These are phyloP conservation scores for Phaethon lepturus DNA, from an alignment of 2,113 vertebrate species.

Conservation along the genomic window DNA sequence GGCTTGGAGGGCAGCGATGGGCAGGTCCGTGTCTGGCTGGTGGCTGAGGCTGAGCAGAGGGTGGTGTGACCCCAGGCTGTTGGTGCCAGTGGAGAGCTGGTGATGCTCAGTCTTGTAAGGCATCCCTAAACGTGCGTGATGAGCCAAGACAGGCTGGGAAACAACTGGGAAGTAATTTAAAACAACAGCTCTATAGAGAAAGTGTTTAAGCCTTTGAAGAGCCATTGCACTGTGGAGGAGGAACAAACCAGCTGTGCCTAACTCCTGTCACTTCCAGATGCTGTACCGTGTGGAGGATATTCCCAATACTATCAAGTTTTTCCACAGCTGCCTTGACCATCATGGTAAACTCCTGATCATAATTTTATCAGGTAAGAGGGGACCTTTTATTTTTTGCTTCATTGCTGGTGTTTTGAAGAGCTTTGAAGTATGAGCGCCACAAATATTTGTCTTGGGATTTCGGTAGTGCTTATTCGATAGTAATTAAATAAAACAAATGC, in stretches of 20 bases:
- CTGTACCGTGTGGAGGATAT: constrained; percentile 77
- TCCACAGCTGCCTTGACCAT: constrained; percentile 74
- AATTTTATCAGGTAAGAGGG: constrained; percentile 70
- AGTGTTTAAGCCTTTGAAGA: not conserved
- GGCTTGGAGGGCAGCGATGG: not conserved
- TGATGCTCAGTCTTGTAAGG: not conserved
- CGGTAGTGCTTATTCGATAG: not conserved
- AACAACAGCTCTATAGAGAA: not conserved
- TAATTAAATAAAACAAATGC: not conserved
- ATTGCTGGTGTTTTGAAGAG: not conserved
- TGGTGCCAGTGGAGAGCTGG: not conserved
- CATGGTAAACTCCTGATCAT: constrained; percentile 81
- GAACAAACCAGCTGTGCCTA: not conserved
- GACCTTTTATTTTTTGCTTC: not conserved
- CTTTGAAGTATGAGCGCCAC: not conserved
- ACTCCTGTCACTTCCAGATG: constrained; percentile 69
- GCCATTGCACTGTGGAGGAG: not conserved
- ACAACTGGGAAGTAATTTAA: not conserved
- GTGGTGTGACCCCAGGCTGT: not conserved
- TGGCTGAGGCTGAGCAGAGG: not conserved
- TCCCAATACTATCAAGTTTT: constrained; percentile 76
- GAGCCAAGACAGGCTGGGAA: not conserved
- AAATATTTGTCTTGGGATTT: not conserved
- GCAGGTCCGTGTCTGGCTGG: not conserved
- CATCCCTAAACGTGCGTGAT: not conserved